Base-by-base conservation (phyloP, 1,140 invertebrate genomes). In the Brachionus paranguensis region DNA sequence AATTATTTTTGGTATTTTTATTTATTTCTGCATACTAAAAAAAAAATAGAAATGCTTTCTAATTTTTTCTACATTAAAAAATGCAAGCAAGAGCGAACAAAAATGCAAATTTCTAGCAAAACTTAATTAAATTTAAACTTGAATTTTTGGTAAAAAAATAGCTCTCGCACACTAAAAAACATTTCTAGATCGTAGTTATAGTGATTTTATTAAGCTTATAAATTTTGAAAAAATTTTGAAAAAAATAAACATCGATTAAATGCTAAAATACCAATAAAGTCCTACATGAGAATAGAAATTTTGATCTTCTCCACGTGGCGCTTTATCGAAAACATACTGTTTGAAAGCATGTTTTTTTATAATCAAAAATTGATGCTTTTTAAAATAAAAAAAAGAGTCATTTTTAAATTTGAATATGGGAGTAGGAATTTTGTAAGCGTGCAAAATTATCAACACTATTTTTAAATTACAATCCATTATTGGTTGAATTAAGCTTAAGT, bases 61-160 rank as follows among this genome's bases (percentile, higher is more conserved):
- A 68, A 37, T 68, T 68, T 37, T 68, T 68, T 68, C 65, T 41
- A 68, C 5, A 33, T 33, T 12, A 68, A 68, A 33, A 68, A 68
- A 14, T 68, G n/a, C 27, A 68, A 68, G 17, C 29, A 29, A 33
- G 60, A 65, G 33, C 14, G 65, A 68, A 68, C 53, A 60, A 68
- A 68, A 68, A 68, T 68, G 27, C 65, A 68, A 68, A 68, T 68
- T 68, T 55, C 7, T 17, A 55, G 64, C 64, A 68, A 68, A 68
- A 68, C 65, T 68, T 68, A 68, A 68, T 68, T 68, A 68, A 68
- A 68, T 17, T 68, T 68, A 37, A 33, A 68, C 65, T 68, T 68
- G 33, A 68, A 68, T 8, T 55, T 24, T 20, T 37, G 6, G 3
- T 1, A 60, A 20, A 60, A 60, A 24, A 24, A 60, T 5, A 60